Evolutionary conservation across 2,888 invertebrate genomes (phyloP).

Genomic region (Masnerella sp.): DNA sequence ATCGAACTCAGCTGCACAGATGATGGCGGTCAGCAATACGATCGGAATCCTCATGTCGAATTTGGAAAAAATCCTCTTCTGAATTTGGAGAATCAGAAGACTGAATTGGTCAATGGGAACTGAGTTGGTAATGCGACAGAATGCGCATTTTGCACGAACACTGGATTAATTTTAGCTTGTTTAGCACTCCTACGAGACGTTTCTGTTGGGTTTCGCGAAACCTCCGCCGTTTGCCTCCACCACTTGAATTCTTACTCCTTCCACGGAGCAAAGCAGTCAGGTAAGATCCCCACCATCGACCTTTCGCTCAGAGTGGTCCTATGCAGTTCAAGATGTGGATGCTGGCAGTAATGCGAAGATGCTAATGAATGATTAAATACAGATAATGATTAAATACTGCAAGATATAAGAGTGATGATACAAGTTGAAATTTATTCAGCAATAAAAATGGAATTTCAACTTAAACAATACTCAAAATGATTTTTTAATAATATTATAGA

Average conservation of each 20-base stretch:
- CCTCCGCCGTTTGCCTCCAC: constrained; percentile 36
- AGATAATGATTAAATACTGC: too few species aligned
- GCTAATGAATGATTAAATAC: too few species aligned
- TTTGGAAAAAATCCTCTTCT: too few species aligned
- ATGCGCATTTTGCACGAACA: constrained; percentile 18
- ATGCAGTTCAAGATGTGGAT: too few species aligned
- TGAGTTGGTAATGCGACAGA: constrained; percentile 2
- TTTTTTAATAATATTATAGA: too few species aligned
- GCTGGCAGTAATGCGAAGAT: too few species aligned
- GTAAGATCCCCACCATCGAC: constrained; percentile 24
- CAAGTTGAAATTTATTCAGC: too few species aligned
- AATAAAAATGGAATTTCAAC: too few species aligned
- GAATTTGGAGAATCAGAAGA: neutral
- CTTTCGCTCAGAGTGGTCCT: constrained; percentile 39
- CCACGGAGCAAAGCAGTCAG: constrained; percentile 39
- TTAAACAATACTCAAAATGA: too few species aligned
- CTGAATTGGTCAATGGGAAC: too few species aligned
- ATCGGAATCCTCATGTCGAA: too few species aligned
- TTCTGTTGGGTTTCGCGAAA: constrained; percentile 25
- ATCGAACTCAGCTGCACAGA: constrained; percentile 13
- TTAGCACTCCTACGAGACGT: constrained; percentile 45
- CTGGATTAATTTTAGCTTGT: constrained; percentile 31
- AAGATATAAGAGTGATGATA: too few species aligned
- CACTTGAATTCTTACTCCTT: constrained; percentile 30
- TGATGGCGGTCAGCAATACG: neutral